Conservation (phyloP, 2,797 vertebrate species). For the Enteromius treurensis region DNA sequence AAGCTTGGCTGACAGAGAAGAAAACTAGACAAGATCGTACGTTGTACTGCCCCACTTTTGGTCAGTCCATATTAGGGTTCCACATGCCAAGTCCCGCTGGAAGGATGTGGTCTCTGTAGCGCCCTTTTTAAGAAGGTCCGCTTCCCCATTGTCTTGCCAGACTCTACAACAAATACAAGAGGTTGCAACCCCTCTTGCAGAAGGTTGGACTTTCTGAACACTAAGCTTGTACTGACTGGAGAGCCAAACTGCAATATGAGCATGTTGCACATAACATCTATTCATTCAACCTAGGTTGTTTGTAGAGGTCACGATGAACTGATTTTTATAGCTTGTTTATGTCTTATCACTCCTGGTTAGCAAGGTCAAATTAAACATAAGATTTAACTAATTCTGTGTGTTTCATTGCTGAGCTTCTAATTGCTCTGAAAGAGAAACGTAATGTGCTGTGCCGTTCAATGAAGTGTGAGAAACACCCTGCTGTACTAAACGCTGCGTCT, state of each 20-base stretch:
- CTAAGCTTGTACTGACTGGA: background rate
- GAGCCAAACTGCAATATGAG: background rate
- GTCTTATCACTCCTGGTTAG: background rate
- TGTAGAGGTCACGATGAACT: no score
- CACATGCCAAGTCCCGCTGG: no score
- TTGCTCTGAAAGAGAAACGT: background rate
- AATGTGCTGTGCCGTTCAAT: background rate
- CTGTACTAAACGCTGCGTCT: background rate
- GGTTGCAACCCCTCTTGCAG: no score
- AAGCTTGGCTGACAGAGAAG: constrained; percentile 12
- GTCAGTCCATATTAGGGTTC: no score
- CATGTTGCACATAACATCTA: background rate
- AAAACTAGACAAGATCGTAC: no score
- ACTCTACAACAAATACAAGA: no score
- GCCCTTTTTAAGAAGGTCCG: no score
- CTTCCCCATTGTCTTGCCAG: no score
- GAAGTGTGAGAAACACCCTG: background rate
- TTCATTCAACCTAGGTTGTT: background rate
- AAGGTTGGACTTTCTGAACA: no score
- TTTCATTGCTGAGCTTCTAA: background rate
- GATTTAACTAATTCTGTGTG: background rate
- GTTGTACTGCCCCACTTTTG: no score
- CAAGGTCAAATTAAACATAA: constrained; percentile 9
- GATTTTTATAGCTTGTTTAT: background rate
- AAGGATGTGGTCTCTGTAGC: no score